phyloP scores from a whole-genome alignment of 2,797 vertebrate genomes.

The Notoglanidium macrostoma region DNA sequence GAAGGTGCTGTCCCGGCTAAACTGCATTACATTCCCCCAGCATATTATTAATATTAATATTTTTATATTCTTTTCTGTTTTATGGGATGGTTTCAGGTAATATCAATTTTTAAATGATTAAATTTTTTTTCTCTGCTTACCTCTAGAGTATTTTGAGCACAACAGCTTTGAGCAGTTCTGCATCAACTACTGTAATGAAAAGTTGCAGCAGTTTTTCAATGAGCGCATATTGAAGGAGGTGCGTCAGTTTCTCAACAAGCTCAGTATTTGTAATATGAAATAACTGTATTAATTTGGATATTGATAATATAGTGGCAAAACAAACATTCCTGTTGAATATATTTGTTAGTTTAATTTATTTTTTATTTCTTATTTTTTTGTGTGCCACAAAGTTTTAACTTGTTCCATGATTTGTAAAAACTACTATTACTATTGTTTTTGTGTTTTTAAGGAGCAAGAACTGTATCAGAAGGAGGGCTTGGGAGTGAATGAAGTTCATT shows the following conservation, averaged over 20 bases:
- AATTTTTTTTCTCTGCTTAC: conserved; percentile 43
- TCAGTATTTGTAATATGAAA: background rate
- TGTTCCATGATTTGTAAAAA: background rate
- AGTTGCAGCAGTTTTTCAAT: conserved; percentile 99
- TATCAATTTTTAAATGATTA: conserved; percentile 6
- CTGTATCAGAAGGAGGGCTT: conserved; percentile 89
- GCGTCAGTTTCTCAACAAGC: conserved; percentile 46
- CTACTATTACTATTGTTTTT: conserved; percentile 3
- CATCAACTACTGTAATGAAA: conserved; percentile 99
- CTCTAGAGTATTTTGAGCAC: conserved; percentile 96
- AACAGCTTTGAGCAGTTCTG: conserved; percentile 99
- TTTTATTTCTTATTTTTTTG: background rate
- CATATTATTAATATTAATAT: background rate
- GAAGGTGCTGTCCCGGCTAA: background rate
- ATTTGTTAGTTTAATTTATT: background rate
- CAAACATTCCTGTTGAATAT: background rate
- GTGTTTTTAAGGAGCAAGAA: conserved; percentile 82
- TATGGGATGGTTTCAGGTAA: background rate
- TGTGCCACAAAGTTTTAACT: background rate
- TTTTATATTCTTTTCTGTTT: background rate
- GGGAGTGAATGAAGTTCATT: conserved; percentile 89
- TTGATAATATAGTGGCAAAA: background rate
- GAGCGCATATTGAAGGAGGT: conserved; percentile 99
- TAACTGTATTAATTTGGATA: conserved; percentile 9
- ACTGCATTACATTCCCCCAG: background rate